These are phyloP conservation scores for Morone chrysops DNA, from an alignment of 2,113 vertebrate genomes.

Conservation along the genomic window DNA sequence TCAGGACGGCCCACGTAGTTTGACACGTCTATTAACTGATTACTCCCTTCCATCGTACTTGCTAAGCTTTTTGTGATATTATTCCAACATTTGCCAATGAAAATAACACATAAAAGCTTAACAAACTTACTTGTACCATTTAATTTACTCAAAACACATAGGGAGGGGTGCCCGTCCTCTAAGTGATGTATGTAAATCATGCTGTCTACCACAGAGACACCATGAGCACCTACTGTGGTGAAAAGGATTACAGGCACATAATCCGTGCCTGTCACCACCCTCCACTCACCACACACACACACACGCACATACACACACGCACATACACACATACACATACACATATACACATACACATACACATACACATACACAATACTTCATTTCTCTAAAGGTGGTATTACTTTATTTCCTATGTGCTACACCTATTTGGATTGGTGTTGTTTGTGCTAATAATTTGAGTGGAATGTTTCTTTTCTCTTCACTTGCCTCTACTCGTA, in stretches of 20 bases:
- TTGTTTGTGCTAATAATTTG: neutral
- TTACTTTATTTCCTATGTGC: neutral
- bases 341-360: neutral
- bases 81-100: too few relatives aligned
- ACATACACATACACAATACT: neutral
- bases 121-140: neutral
- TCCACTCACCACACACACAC: constrained; percentile 40
- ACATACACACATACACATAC: too few relatives aligned
- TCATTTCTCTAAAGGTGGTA: neutral
- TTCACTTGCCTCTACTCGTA: constrained; percentile 11
- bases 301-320: too few relatives aligned
- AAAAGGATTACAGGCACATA: constrained; percentile 69
- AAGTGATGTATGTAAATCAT: constrained; percentile 49
- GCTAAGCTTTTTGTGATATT: constrained; percentile 9
- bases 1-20: constrained; percentile 3
- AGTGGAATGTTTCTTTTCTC: constrained; percentile 25
- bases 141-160: constrained; percentile 1
- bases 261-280: constrained; percentile 71
- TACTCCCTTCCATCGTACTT: neutral
- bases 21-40: neutral
- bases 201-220: constrained; percentile 39
- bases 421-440: neutral
- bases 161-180: constrained; percentile 2
- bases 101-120: neutral
- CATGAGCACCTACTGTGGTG: constrained; percentile 47